Evolutionary conservation across 2,113 vertebrate species (phyloP).

Genomic region (Prionailurus viverrinus): DNA sequence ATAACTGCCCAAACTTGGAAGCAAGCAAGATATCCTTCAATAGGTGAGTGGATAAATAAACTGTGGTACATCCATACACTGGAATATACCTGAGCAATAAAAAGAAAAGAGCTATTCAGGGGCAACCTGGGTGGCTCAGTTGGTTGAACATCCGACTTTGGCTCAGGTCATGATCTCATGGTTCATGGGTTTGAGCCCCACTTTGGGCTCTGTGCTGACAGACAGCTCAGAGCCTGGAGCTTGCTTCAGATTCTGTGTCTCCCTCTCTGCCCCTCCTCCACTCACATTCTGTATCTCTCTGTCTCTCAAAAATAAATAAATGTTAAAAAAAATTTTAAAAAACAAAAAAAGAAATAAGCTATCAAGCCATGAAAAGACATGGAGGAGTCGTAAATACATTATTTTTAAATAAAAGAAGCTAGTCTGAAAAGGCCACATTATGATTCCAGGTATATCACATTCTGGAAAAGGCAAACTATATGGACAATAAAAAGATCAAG

Average conservation of each 20-base stretch:
- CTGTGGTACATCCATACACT: neutral
- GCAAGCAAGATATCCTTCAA: neutral
- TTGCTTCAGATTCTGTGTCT: too few relatives aligned
- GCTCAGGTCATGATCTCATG: too few relatives aligned
- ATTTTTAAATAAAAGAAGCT: slow-evolving; percentile 31
- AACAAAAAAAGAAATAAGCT: slow-evolving; percentile 32
- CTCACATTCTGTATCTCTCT: too few relatives aligned
- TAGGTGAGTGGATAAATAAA: neutral
- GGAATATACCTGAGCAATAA: neutral
- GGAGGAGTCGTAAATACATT: neutral
- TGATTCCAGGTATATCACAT: neutral
- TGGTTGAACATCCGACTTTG: too few relatives aligned
- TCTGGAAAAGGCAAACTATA: neutral
- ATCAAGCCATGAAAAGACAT: neutral
- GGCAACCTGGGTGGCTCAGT: too few relatives aligned
- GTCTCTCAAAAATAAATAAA: too few relatives aligned
- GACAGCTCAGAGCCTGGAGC: too few relatives aligned
- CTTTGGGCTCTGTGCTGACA: too few relatives aligned
- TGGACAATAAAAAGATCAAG: neutral
- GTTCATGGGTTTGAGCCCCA: too few relatives aligned
- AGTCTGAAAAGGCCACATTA: neutral
- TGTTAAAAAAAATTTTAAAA: too few relatives aligned
- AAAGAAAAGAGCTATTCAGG: too few relatives aligned
- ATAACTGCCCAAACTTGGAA: neutral
- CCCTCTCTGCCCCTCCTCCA: too few relatives aligned